Evolutionary conservation across 2,113 vertebrate genomes (phyloP).

Genomic region (Marmota flaviventris): DNA sequence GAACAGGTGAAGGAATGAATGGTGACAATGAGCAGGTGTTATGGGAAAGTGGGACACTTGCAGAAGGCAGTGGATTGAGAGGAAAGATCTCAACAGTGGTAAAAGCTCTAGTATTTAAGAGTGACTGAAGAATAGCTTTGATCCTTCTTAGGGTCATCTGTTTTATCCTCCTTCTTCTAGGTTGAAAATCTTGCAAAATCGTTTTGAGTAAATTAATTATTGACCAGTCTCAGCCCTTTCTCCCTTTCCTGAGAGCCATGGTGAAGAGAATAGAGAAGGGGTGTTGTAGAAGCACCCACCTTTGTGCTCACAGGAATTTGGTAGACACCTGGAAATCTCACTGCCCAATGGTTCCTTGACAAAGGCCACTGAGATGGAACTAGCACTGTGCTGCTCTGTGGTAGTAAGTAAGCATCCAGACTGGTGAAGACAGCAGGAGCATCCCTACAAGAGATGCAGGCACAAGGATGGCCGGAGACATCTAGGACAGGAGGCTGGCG

Average conservation of each 20-base stretch:
- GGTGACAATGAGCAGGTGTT: background rate
- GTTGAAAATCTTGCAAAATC: background rate
- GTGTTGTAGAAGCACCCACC: background rate
- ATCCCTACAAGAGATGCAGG: background rate
- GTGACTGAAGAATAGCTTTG: background rate
- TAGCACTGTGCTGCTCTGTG: fast-evolving
- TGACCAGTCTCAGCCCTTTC: background rate
- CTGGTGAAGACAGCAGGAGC: fast-evolving
- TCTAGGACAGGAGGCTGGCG: background rate
- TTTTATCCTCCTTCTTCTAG: background rate
- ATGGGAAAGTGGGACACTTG: background rate
- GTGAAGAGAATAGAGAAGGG: background rate
- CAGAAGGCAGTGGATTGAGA: background rate
- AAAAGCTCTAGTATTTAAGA: background rate
- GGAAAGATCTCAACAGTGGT: background rate
- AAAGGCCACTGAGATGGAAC: fast-evolving
- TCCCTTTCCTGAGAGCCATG: background rate
- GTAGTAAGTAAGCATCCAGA: fast-evolving
- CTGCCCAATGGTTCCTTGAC: background rate
- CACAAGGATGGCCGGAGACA: too few relatives aligned
- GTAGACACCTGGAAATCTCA: background rate
- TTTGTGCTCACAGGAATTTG: background rate
- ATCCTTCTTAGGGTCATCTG: background rate
- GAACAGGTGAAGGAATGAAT: background rate
- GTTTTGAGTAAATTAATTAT: background rate